phyloP scores from a whole-genome alignment of 2,797 vertebrate species.

The Eulemur rubriventer region DNA sequence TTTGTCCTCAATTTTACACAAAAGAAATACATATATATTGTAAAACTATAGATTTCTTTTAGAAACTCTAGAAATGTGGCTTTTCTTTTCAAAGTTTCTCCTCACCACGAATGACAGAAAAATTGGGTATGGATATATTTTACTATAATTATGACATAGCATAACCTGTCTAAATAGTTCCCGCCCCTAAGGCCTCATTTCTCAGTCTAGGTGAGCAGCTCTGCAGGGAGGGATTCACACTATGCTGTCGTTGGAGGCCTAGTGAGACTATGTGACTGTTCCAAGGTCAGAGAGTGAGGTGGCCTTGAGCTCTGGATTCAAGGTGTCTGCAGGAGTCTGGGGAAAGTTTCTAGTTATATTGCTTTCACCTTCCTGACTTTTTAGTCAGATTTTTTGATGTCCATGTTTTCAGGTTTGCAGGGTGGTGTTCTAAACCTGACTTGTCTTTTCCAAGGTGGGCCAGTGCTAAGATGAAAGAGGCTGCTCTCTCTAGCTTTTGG shows the following conservation, averaged over 20 bases:
- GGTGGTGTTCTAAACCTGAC: neutral
- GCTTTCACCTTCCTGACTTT: neutral
- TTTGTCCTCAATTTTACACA: neutral
- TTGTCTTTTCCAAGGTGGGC: neutral
- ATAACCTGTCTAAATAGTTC: neutral
- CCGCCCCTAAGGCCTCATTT: neutral
- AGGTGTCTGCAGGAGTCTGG: neutral
- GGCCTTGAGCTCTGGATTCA: neutral
- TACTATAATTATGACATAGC: neutral
- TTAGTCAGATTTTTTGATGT: neutral
- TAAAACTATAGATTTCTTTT: conserved; percentile 26
- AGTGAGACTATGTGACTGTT: neutral
- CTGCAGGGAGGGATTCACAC: neutral
- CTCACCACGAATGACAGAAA: neutral
- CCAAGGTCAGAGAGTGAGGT: neutral
- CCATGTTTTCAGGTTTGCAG: neutral
- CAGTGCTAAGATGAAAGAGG: neutral
- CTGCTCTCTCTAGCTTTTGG: neutral
- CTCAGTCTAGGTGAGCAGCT: neutral
- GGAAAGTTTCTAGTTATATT: neutral
- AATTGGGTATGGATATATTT: neutral
- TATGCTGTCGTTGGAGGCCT: neutral
- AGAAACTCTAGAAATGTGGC: neutral
- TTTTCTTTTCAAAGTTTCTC: neutral
- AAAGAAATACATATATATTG: neutral